Percentiles rank a stretch among this genome's conserved stretches.
Conservation (phyloP, 2,113 vertebrate genomes). For the Chloropsis cyanopogon region DNA sequence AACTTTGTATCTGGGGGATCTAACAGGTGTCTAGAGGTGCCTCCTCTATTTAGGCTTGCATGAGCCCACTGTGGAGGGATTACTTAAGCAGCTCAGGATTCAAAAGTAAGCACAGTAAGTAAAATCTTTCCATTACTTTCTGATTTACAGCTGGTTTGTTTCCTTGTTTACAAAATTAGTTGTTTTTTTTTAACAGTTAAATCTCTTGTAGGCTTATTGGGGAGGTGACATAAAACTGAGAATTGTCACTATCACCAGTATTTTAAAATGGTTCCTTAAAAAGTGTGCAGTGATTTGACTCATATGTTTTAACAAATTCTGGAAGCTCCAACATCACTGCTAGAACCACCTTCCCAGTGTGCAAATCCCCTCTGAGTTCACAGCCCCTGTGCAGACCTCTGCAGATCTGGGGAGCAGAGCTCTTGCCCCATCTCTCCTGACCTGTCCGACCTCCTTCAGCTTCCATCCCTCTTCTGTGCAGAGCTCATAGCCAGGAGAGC, state of each 20-base stretch:
- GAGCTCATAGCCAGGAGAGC: not conserved
- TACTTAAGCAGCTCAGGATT: not conserved
- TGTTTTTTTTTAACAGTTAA: not conserved
- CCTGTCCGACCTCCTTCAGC: not conserved
- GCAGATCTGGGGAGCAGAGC: not conserved
- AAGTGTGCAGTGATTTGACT: not conserved
- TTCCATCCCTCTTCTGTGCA: not conserved
- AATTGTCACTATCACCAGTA: not conserved
- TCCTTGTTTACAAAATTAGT: not conserved
- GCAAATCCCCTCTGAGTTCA: not conserved
- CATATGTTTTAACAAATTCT: not conserved
- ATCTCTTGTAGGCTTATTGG: not conserved
- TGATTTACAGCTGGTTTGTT: not conserved
- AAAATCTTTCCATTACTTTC: not conserved
- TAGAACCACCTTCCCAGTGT: not conserved
- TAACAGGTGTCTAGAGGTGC: not conserved
- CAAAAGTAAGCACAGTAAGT: not conserved
- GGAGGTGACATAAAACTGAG: not conserved
- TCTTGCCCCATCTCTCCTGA: not conserved
- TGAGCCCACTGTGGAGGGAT: not conserved
- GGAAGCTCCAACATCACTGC: not conserved
- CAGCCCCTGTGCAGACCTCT: not conserved
- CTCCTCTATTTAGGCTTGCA: not conserved
- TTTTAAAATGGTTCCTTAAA: not conserved
- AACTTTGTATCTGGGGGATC: not conserved